Base-by-base conservation (phyloP, 2,888 invertebrate genomes). In the Amphipyra tragopoginis region DNA sequence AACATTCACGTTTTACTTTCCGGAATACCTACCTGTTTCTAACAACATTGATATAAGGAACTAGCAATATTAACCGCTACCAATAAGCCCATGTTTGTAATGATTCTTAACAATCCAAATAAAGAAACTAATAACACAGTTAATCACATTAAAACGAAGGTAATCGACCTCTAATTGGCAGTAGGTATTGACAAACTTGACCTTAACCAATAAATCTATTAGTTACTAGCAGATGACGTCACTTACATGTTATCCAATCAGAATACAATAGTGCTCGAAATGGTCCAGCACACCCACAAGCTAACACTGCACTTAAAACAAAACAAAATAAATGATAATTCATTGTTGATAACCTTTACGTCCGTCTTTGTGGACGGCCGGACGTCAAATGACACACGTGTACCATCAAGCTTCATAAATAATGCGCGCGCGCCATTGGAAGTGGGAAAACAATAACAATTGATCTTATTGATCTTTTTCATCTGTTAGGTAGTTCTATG, bases 211-310 rank as follows among this genome's bases (percentile, higher is more conserved):
- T 36, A 40, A 54, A 15, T 6, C 42, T 7, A 26, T 13, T 44
- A n/a, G n/a, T n/a, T n/a, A n/a, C n/a, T n/a, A n/a, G n/a, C n/a
- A 33, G 43, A 63, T 62, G 26, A 68, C 58, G 34, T 54, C 66
- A 92, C 93, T 92, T 72, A 93, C 93, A 93, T 59, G 86, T 86
- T n/a, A 93, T 90, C 82, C 85, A 90, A 79, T 88, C 86, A 0
- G 93, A 93, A 65, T 93, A 92, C 29, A 93, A 69, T 11, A 92
- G 47, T 0, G 88, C 81, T 38, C 75, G 82, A 60, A 93, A 91
- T 0, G 90, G 84, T n/a, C 91, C 91, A 74, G 49, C 85, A 65
- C 21, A 75, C 72, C 53, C 76, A 67, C 42, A 82, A 45, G 65
- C 74, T 49, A 58, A 61, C 71, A 86, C 79, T 40, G 63, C 72